A percentile compares a stretch with the other conserved stretches of the same genome.
Conservation (phyloP, 2,888 invertebrate species). For the Halictus quadricinctus region DNA sequence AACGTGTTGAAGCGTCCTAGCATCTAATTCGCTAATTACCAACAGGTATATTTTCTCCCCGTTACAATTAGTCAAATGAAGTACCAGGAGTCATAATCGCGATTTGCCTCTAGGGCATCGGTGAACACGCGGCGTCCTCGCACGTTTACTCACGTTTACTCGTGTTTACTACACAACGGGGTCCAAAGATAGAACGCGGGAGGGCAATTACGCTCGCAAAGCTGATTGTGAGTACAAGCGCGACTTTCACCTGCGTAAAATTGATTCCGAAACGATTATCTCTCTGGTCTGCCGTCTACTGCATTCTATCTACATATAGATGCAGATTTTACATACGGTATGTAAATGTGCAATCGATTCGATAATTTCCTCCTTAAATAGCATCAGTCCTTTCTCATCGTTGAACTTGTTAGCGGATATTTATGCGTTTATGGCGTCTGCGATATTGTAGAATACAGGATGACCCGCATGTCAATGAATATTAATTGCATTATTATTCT, state of each 20-base stretch:
- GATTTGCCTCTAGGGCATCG: neutral
- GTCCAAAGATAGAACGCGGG: constrained; percentile 46
- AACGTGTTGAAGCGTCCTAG: neutral
- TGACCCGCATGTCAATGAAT: neutral
- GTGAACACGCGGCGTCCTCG: neutral
- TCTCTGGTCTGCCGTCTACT: neutral
- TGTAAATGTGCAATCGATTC: neutral
- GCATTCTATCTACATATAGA: neutral
- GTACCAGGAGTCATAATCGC: neutral
- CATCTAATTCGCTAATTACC: neutral
- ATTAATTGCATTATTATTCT: neutral
- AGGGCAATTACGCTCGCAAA: constrained; percentile 43
- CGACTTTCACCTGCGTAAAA: constrained; percentile 50
- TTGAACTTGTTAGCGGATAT: neutral
- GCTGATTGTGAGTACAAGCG: constrained; percentile 30
- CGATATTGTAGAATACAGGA: no score
- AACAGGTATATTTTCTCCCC: neutral
- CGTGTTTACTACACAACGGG: constrained; percentile 11
- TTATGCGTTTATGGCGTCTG: neutral
- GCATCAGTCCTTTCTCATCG: neutral
- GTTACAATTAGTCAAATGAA: neutral
- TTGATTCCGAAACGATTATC: constrained; percentile 33
- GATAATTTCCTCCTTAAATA: neutral
- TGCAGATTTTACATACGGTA: neutral
- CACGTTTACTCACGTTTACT: constrained; percentile 12